Evolutionary conservation across 2,888 invertebrate species (phyloP), one percentile per base, ranked within the genome.

Genomic region (Anthrax anthrax): DNA sequence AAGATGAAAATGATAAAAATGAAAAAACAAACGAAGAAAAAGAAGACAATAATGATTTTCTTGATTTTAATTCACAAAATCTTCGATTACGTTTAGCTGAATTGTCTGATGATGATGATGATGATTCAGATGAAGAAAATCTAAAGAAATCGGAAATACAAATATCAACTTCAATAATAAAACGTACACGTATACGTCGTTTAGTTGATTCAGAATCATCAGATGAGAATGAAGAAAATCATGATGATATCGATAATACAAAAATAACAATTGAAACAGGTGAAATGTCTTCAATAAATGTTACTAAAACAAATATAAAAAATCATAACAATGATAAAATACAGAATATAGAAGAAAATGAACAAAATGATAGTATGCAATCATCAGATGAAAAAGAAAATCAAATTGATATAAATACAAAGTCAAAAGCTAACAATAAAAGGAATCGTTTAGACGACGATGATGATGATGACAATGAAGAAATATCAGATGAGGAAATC

Each of bases 1-100:
- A 50, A 50, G 51, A 51, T 18, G 49, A 50, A 4, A 54, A 53
- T 3, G 53, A 55, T 17, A 4, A 6, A 23, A 23, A 8, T 6
- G 23, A 47, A 42, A 40, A 43, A n/a, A 23, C 4, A 6, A 27
- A 54, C 55, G 50, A 50, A 50, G 55, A 56, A 38, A 57, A 57
- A 10, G 57, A 47, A 14, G 47, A 52, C 18, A 53, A 55, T 17
- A 50, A 50, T 17, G 49, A 50, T 5, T 54, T 52, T 4, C 52
- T 54, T 18, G 58, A 65, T 57, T 64, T 67, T 44, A 65, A 66
- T 54, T 64, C 68, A 32, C 64, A 67, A 51, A 62, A 62, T 55
- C 63, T 63, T 54, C 62, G 62, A 13, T 58, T 61, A 46, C 61
- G 67, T 34, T 56, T 69, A 39, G 57, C 58, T 12, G 66, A 65